These are phyloP conservation scores for Chironex yamaguchii DNA, from an alignment of 30 jellyfish, hydroid and myxozoan species.

Conservation along the genomic window DNA sequence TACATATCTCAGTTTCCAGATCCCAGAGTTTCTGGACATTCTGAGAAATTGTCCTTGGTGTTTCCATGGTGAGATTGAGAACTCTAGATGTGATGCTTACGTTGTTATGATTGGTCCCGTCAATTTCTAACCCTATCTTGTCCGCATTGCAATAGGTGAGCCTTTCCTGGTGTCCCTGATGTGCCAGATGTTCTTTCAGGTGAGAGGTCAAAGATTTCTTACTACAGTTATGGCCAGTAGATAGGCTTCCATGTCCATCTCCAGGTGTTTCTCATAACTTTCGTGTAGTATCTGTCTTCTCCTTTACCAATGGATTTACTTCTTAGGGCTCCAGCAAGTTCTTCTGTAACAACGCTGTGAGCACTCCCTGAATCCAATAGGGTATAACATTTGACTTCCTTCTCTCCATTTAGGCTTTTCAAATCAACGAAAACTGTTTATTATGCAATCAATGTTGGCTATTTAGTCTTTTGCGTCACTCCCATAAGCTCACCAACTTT, in stretches of 20 bases:
- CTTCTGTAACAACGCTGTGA: constrained; percentile 31
- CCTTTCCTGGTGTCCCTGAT: constrained; percentile 25
- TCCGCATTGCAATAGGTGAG: not conserved
- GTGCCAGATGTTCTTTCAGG: constrained; percentile 21
- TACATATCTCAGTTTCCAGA: not conserved
- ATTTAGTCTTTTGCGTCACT: not conserved
- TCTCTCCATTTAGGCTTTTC: not conserved
- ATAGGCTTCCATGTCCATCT: constrained; percentile 44
- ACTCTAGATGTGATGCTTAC: too few relatives aligned
- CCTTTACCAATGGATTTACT: not conserved
- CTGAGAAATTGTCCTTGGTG: too few relatives aligned
- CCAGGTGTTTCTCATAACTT: not conserved
- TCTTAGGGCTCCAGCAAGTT: constrained; percentile 12
- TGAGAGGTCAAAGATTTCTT: constrained; percentile 60
- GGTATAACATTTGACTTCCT: constrained; percentile 21
- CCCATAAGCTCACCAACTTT: constrained; percentile 46
- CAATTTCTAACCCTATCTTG: not conserved
- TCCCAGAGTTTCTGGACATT: not conserved
- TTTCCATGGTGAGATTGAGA: too few relatives aligned
- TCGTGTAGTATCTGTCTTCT: constrained; percentile 13
- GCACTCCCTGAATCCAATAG: constrained; percentile 62
- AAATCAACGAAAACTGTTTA: constrained; percentile 23
- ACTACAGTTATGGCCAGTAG: constrained; percentile 24
- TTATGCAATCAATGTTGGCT: constrained; percentile 49
- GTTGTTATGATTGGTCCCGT: not conserved